Conservation (phyloP, 2,797 vertebrate genomes). For the Anguilla obscura region DNA sequence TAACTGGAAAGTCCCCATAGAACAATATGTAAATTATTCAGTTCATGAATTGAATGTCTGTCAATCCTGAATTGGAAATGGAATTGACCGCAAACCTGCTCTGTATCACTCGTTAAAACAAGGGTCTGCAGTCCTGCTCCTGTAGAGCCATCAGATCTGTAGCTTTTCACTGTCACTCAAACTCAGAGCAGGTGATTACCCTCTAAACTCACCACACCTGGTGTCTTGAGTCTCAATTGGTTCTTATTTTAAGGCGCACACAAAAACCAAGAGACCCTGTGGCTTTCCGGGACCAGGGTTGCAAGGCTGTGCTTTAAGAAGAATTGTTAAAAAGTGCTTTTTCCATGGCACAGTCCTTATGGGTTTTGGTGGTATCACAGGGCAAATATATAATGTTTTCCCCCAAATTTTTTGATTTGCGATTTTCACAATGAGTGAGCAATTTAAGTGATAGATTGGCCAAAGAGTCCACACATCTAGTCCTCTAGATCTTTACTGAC, state of each 20-base stretch:
- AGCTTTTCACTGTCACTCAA: background rate
- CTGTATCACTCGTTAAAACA: background rate
- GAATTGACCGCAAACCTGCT: background rate
- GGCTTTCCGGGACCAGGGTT: background rate
- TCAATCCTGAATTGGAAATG: background rate
- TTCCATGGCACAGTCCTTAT: background rate
- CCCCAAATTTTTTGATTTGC: background rate
- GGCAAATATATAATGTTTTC: background rate
- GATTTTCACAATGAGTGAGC: background rate
- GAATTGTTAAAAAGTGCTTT: background rate
- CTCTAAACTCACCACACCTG: too few relatives aligned
- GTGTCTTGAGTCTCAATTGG: too few relatives aligned
- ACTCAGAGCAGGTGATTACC: background rate
- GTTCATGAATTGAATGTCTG: background rate
- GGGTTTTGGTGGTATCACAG: background rate
- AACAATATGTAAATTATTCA: background rate
- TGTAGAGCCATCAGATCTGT: too few relatives aligned
- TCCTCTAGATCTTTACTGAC: background rate
- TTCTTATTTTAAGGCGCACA: background rate
- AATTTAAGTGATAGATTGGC: background rate
- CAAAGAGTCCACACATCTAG: background rate
- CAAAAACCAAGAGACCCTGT: background rate
- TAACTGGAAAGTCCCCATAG: background rate
- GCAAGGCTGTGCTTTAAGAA: background rate
- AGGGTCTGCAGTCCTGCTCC: background rate